Evolutionary conservation across 53 echinoderm and acorn worm species (phyloP), one percentile per base, ranked within the genome.

Genomic region (Apostichopus leukothele): DNA sequence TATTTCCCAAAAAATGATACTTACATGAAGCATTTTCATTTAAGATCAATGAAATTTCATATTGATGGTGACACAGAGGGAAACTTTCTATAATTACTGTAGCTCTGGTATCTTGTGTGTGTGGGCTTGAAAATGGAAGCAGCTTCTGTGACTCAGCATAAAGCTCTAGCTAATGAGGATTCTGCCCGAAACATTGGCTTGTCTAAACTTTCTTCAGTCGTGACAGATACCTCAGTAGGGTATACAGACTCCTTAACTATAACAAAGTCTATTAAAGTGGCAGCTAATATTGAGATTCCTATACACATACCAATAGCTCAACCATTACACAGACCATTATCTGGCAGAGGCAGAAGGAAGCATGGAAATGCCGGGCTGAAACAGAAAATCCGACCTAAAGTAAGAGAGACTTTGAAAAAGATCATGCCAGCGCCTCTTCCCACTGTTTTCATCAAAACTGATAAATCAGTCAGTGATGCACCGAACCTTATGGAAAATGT

Each of bases 181-280:
- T 13, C 63, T 12, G 51, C 51, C 53, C 7, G 13, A 81, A 23
- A 19, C 18, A 55, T 79, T 52, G 12, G n/a, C 18, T 39, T 53
- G 5, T 20, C 81, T 59, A 59, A 54, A 81, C 18, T n/a, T 53
- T 13, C 59, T 7, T 22, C 57, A 54, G 54, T 81, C 5, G 60
- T 53, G n/a, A 53, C 81, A 6, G 81, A 81, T n/a, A 81, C 79
- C 0, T 18, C 52, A 50, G 79, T n/a, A 6, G 21, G 59, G 7
- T 55, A 20, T 21, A 81, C 55, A 55, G 81, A 81, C 19, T 59
- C 81, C 7, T 14, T 81, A 18, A 81, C 81, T 5, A 81, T 81
- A 12, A 81, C 81, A 59, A 81, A 81, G 81, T 81, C 81, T 71
- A 85, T 85, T 5, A 85, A 85, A 67, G 85, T 85, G 11, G 85